Evolutionary conservation across 2,113 vertebrate species (phyloP).

Genomic region (Passer montanus): DNA sequence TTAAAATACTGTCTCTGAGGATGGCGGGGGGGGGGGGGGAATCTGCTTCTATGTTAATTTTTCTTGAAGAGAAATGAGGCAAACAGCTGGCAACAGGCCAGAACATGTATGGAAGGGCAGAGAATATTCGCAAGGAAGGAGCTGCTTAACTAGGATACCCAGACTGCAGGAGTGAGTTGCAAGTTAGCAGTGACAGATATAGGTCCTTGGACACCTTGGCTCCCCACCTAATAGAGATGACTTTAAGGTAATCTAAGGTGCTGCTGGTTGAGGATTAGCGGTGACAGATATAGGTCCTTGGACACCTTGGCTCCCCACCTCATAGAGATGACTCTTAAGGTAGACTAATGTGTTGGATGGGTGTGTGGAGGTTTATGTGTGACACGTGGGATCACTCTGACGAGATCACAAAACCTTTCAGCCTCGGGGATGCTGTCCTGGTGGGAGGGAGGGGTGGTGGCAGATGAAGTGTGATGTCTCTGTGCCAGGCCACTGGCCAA

Average conservation of each 20-base stretch:
- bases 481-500: background rate
- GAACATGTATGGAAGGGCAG: background rate
- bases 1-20: background rate
- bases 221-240: background rate
- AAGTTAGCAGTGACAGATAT: background rate
- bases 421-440: background rate
- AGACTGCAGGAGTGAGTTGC: background rate
- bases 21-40: background rate
- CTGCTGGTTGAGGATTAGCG: background rate
- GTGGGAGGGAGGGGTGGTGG: background rate
- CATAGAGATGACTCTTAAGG: no score
- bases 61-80: background rate
- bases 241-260: fast-evolving
- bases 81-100: background rate
- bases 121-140: background rate
- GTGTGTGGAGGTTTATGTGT: background rate
- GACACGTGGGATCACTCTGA: background rate
- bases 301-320: no score
- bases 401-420: background rate
- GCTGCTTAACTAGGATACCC: background rate
- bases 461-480: background rate
- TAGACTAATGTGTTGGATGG: no score
- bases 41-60: background rate
- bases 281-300: no score
- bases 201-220: background rate